Evolutionary conservation across 2,113 vertebrate genomes (phyloP).

Genomic region (Drymodes brunneopygia): DNA sequence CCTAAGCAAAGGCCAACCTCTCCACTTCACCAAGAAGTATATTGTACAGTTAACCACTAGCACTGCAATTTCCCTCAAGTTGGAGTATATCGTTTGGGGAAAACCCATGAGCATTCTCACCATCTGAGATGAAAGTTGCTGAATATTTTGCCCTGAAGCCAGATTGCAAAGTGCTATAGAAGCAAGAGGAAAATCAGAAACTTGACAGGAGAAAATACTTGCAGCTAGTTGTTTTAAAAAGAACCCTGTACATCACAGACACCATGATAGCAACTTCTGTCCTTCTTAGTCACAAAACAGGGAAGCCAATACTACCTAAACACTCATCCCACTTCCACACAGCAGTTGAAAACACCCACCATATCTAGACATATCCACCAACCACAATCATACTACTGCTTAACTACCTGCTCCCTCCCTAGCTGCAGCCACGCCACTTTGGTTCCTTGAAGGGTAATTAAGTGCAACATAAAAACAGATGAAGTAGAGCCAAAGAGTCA

Average conservation of each 20-base stretch:
- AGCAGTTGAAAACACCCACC: not conserved
- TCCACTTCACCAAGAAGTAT: not conserved
- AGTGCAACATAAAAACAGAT: not conserved
- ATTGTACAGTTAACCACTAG: not conserved
- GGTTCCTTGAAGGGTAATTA: not conserved
- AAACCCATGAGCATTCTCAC: not conserved
- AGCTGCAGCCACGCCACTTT: not conserved
- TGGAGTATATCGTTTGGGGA: not conserved
- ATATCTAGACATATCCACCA: not conserved
- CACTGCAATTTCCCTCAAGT: not conserved
- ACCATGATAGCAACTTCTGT: not conserved
- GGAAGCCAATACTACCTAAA: not conserved
- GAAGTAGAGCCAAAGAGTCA: not conserved
- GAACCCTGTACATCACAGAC: not conserved
- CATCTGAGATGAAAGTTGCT: not conserved
- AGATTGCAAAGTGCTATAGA: not conserved
- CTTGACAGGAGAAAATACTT: not conserved
- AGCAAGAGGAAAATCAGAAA: slow-evolving; percentile 10
- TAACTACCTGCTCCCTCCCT: not conserved
- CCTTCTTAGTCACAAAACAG: not conserved
- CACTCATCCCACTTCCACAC: not conserved
- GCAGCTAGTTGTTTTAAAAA: not conserved
- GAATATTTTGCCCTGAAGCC: slow-evolving; percentile 33
- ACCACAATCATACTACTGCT: not conserved
- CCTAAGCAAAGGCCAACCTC: not conserved